Evolutionary conservation across 2,113 vertebrate species (phyloP), one percentile per base, ranked within the genome.

Genomic region (Suncus etruscus): DNA sequence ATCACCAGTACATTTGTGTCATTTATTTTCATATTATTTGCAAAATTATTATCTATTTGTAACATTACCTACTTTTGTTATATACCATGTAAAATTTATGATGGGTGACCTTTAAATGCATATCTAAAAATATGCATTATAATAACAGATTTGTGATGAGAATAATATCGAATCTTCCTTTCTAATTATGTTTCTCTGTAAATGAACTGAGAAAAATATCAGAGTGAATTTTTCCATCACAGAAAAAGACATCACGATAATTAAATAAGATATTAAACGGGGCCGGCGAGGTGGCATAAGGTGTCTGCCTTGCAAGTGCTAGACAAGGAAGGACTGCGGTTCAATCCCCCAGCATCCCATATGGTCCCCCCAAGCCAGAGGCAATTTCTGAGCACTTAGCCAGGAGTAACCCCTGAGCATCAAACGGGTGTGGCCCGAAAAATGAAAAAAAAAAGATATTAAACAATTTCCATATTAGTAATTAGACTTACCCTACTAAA

Each of bases 71-170:
- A 86, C 29, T 95, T 95, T 87, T 93, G 78, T 88, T 85, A 82
- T 91, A 86, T 96, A 93, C 51, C 96, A 95, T 86, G 89, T 97
- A 97, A 97, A 97, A 94, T 94, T 97, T 96, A 96, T 94, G 81
- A 87, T 96, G 92, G 95, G 87, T 95, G 93, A 15, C 73, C 63
- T 96, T 94, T 75, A 93, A 83, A 94, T 95, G 24, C 39, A 73
- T 91, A 39, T 96, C 29, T 91, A 83, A 96, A 95, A 84, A n/a
- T 63, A 50, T 16, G 39, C 86, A 95, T 92, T 92, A 88, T 6
- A 89, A 83, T 97, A 86, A 97, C 95, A 24, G 81, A 82, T 94
- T 96, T 94, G 54, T 87, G 61, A 92, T 90, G 69, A 81, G 27
- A 95, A 47, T 80, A 92, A 93, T 15, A 77, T 94, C 54, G 51